Evolutionary conservation across 2,113 vertebrate species (phyloP).

Genomic region (Brienomyrus brachyistius): DNA sequence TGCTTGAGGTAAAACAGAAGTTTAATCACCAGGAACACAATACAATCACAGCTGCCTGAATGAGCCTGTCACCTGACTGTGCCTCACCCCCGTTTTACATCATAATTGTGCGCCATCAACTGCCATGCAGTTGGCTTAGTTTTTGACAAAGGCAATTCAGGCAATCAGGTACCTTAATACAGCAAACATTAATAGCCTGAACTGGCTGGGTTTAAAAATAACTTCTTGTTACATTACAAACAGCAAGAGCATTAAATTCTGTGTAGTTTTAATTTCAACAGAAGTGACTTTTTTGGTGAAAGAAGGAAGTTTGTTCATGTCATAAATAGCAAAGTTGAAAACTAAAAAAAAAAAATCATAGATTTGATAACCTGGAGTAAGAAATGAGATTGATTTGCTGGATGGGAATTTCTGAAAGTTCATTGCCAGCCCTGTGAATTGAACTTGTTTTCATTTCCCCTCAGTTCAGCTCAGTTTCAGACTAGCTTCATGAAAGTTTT

Average conservation of each 20-base stretch:
- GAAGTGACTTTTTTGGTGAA: neutral
- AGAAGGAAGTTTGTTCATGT: neutral
- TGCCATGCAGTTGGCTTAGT: neutral
- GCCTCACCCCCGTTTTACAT: neutral
- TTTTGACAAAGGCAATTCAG: neutral
- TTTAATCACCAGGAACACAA: neutral
- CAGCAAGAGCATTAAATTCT: neutral
- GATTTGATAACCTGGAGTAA: neutral
- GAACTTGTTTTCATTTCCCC: constrained; percentile 14
- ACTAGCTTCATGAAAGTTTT: constrained; percentile 22
- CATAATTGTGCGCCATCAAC: neutral
- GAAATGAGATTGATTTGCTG: constrained; percentile 3
- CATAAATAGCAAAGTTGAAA: neutral
- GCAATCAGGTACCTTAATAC: neutral
- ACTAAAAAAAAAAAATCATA: neutral
- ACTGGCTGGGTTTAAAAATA: neutral
- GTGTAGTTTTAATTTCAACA: neutral
- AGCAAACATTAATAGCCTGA: neutral
- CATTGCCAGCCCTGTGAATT: neutral
- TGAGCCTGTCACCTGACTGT: neutral
- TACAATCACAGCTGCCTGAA: neutral
- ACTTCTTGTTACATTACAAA: neutral
- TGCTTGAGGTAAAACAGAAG: neutral
- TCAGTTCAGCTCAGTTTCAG: neutral
- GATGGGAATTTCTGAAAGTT: neutral